A percentile compares a stretch with the other conserved stretches of the same genome.
Evolutionary conservation across 2,113 vertebrate species (phyloP).

Genomic region (Hemibagrus wyckioides): DNA sequence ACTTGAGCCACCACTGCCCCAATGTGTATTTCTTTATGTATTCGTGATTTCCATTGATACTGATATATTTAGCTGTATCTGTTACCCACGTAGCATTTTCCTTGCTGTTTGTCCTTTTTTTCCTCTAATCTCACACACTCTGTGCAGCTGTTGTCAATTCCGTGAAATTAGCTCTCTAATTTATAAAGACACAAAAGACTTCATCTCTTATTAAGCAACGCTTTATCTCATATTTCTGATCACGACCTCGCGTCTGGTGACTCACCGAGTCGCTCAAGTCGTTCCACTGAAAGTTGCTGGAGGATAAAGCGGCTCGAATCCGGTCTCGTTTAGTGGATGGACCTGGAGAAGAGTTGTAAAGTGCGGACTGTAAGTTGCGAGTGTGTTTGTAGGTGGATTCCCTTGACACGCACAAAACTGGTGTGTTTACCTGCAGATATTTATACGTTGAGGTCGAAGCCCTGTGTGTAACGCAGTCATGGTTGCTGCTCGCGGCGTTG

Average conservation of each 20-base stretch:
- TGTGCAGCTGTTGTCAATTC: background rate
- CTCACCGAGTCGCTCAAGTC: background rate
- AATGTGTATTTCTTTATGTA: too few relatives aligned
- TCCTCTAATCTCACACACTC: background rate
- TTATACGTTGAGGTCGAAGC: constrained; percentile 35
- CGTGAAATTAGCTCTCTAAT: constrained; percentile 10
- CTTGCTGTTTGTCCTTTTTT: background rate
- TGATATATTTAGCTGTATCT: background rate
- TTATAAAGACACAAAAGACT: constrained; percentile 37
- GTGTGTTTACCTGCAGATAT: constrained; percentile 59
- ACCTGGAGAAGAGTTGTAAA: background rate
- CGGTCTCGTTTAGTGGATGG: background rate
- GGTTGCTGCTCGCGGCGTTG: constrained; percentile 6
- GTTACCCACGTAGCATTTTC: background rate
- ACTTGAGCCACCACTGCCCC: too few relatives aligned
- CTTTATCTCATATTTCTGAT: constrained; percentile 22
- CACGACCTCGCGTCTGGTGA: constrained; percentile 16
- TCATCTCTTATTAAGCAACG: constrained; percentile 23
- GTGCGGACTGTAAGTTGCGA: background rate
- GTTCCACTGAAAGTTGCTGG: background rate
- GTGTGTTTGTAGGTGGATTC: constrained; percentile 53
- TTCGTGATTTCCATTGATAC: background rate
- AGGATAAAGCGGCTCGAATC: constrained; percentile 3
- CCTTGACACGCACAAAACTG: constrained; percentile 58
- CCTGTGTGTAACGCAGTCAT: constrained; percentile 21